Evolutionary conservation across 2,888 invertebrate species (phyloP).

Genomic region (Matsumyia berberina): DNA sequence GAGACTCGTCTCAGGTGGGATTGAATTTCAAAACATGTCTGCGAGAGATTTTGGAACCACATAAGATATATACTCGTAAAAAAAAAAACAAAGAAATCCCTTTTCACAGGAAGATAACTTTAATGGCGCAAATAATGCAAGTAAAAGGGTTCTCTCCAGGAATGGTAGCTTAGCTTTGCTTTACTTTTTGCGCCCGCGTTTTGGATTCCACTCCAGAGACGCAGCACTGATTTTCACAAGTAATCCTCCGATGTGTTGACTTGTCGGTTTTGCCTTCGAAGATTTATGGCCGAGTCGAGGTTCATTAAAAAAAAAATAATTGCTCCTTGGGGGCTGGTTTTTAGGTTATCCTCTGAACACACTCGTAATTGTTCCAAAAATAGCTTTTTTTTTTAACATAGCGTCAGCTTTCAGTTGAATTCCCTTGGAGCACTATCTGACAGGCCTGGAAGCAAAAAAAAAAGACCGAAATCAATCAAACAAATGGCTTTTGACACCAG

Average conservation of each 20-base stretch:
- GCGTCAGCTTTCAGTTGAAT: background rate
- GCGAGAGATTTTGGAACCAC: conserved; percentile 29
- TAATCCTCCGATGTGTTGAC: conserved; percentile 48
- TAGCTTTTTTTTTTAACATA: background rate
- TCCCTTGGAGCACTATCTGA: background rate
- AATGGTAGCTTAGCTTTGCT: conserved; percentile 9
- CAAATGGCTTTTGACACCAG: conserved; percentile 6
- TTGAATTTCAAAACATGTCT: conserved; percentile 67
- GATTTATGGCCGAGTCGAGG: conserved; percentile 36
- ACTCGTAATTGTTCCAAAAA: conserved; percentile 16
- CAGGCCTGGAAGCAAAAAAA: background rate
- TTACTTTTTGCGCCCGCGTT: background rate
- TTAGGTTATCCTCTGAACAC: conserved; percentile 2
- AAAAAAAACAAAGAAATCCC: conserved; percentile 4
- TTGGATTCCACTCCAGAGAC: background rate
- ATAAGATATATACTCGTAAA: conserved; percentile 1
- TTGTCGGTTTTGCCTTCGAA: conserved; percentile 39
- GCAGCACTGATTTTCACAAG: conserved; percentile 26
- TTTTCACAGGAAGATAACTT: conserved; percentile 51
- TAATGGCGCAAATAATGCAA: conserved; percentile 26
- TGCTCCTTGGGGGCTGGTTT: conserved; percentile 22
- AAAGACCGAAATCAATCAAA: conserved; percentile 5
- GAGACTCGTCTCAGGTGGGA: conserved; percentile 17
- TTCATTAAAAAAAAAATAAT: conserved; percentile 50
- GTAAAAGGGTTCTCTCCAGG: background rate